Evolutionary conservation across 2,797 vertebrate genomes (phyloP).

Genomic region (Babyrousa celebensis): DNA sequence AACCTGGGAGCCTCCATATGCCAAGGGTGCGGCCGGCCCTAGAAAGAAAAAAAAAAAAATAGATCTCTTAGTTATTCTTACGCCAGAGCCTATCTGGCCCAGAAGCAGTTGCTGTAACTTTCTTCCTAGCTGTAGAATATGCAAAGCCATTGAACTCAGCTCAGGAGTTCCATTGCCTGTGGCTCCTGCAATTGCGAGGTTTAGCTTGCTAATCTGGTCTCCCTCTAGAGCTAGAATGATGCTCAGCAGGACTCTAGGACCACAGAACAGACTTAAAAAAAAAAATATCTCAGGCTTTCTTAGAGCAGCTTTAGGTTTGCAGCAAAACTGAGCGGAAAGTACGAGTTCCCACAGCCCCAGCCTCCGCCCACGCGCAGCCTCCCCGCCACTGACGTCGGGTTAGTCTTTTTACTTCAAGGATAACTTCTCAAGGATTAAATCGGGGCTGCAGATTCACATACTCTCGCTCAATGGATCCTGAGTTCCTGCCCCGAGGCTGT

Average conservation of each 20-base stretch:
- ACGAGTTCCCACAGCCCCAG: neutral
- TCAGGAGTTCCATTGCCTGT: neutral
- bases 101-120: neutral
- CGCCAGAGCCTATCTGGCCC: neutral
- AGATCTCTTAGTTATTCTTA: neutral
- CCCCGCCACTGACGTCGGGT: rapidly evolving
- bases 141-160: neutral
- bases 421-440: neutral
- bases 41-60: no score
- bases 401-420: neutral
- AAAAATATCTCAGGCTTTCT: neutral
- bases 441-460: neutral
- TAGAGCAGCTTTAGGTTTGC: constrained; percentile 16
- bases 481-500: neutral
- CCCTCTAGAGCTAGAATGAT: neutral
- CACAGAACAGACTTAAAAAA: neutral
- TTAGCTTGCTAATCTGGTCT: neutral
- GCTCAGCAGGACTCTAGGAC: neutral
- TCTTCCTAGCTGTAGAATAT: neutral
- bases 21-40: no score
- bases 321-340: neutral
- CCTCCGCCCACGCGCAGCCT: neutral
- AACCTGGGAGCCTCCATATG: no score
- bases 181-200: rapidly evolving
- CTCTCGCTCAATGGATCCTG: neutral